These are phyloP conservation scores for Luperina nickerlii DNA, from an alignment of 2,888 invertebrate species.

Conservation along the genomic window DNA sequence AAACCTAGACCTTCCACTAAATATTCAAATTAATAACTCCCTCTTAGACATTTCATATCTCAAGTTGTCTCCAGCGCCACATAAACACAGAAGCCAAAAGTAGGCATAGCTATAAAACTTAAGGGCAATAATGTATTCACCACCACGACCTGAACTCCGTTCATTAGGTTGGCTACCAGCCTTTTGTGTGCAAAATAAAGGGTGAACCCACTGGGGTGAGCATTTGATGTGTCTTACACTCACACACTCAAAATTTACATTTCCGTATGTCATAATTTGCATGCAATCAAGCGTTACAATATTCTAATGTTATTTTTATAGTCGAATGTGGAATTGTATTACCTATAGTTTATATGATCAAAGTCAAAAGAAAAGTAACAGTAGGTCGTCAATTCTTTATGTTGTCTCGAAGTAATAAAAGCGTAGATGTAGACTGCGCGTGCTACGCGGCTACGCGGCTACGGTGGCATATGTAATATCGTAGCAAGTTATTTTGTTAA, in stretches of 20 bases:
- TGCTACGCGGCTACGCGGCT: conserved; percentile 19
- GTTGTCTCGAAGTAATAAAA: conserved; percentile 49
- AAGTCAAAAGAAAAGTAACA: conserved; percentile 48
- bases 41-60: conserved; percentile 27
- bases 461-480: conserved; percentile 22
- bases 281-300: conserved; percentile 80
- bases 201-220: conserved; percentile 77
- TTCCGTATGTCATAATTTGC: conserved; percentile 82
- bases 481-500: conserved; percentile 1
- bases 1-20: background rate
- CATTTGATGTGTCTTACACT: conserved; percentile 71
- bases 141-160: conserved; percentile 76
- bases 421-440: conserved; percentile 29
- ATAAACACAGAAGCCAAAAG: conserved; percentile 55
- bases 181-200: conserved; percentile 82
- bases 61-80: conserved; percentile 38
- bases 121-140: conserved; percentile 78
- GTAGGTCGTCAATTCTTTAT: conserved; percentile 40
- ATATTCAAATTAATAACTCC: conserved; percentile 30
- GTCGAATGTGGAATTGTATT: conserved; percentile 28
- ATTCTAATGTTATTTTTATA: conserved; percentile 61
- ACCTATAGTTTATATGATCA: conserved; percentile 57
- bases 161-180: conserved; percentile 79
- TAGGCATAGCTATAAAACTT: conserved; percentile 65
- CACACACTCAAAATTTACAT: conserved; percentile 77